Percentiles rank a stretch among this genome's conserved stretches.
Evolutionary conservation across 2,113 vertebrate genomes (phyloP).

Genomic region (Dinomys branickii): DNA sequence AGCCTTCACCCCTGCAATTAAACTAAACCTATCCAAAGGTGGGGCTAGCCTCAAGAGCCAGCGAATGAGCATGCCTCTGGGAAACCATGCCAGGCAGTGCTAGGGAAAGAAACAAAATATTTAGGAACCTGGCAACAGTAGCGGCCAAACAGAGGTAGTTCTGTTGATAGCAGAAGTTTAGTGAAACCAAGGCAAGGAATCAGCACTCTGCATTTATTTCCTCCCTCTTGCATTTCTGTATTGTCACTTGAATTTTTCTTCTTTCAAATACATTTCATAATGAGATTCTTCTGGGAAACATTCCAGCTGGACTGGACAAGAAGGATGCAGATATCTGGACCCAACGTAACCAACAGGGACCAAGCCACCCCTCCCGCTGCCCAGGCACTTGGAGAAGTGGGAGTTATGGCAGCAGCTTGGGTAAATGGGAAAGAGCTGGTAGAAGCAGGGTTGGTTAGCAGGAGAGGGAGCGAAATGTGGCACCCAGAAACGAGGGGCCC

Average conservation of each 20-base stretch:
- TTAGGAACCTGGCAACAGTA: background rate
- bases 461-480: background rate
- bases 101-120: background rate
- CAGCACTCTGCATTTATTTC: background rate
- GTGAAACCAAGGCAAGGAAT: background rate
- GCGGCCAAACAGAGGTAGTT: background rate
- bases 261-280: background rate
- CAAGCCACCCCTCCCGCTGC: background rate
- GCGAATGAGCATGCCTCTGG: background rate
- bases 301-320: background rate
- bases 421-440: background rate
- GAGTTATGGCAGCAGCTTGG: background rate
- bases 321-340: background rate
- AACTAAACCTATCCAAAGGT: background rate
- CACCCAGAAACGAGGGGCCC: background rate
- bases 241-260: background rate
- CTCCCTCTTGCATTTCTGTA: background rate
- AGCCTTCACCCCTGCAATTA: background rate
- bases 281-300: background rate
- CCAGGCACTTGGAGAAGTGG: background rate
- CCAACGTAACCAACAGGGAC: background rate
- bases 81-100: background rate
- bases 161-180: background rate
- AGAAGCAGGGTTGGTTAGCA: background rate
- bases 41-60: background rate